Percentiles rank a stretch among this genome's conserved stretches.
phyloP scores from a whole-genome alignment of 2,797 vertebrate genomes.

The Lepilemur ruficaudatus region DNA sequence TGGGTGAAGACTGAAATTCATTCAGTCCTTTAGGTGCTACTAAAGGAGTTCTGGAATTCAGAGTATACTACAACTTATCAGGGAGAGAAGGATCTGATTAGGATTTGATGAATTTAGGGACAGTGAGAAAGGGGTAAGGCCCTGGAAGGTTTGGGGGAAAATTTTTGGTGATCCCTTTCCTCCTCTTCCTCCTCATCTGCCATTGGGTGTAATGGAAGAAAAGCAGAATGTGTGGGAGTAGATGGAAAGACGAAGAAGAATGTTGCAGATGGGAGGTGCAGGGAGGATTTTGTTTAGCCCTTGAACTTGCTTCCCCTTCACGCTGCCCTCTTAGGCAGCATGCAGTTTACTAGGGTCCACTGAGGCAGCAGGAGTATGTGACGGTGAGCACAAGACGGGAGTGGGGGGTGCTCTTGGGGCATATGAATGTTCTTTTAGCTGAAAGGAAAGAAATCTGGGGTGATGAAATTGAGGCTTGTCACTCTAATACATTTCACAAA shows the following conservation, averaged over 20 bases:
- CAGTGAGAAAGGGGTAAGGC: background rate
- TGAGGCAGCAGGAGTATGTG: background rate
- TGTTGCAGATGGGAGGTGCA: background rate
- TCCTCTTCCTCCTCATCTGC: background rate
- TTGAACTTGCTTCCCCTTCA: background rate
- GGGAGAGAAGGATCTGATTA: background rate
- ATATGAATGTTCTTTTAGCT: background rate
- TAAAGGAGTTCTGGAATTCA: background rate
- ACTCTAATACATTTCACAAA: background rate
- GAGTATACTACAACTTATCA: background rate
- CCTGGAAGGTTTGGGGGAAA: background rate
- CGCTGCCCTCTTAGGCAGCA: background rate
- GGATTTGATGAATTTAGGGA: background rate
- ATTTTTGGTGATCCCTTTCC: background rate
- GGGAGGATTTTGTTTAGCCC: background rate
- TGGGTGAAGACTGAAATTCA: background rate
- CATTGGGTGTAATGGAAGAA: background rate
- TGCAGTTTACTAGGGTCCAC: background rate
- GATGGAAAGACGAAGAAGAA: background rate
- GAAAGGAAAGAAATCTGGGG: background rate
- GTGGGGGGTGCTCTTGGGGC: background rate
- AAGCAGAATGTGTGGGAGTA: background rate
- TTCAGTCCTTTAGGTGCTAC: background rate
- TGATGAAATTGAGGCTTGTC: background rate
- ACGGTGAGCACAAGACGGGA: accelerated